Base-by-base conservation (phyloP, 2,113 vertebrate genomes). In the Periophthalmodon schlosseri region DNA sequence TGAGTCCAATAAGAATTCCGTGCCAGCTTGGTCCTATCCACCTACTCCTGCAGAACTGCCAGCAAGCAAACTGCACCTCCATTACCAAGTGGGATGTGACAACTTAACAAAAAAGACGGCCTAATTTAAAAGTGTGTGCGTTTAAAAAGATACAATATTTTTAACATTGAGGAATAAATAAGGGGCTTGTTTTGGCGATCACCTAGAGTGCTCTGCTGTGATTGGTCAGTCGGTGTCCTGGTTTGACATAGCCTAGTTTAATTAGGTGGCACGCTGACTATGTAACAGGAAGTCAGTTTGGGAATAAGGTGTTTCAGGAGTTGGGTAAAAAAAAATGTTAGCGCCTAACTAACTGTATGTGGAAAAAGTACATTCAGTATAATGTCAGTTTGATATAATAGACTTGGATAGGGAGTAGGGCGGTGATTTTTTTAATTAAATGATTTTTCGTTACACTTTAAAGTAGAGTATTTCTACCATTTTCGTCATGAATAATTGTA, bases 71-170 rank as follows among this genome's bases (percentile, higher is more conserved):
- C 57, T 56, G 74, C 69, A 60, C 79, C 82, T 76, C 75, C 82
- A 83, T 87, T 69, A 83, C 36, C 46, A 78, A 79, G 85, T 91
- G 73, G 90, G 88, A 85, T 74, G 90, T 85, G 82, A 81, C 68
- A 79, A 66, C 58, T 81, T 63, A 83, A 75, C 66, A 60, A 81
- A 75, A 57, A 78, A 67, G 24, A 49, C 58, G 4, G 67, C 6
- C 20, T 70, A 68, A 65, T 68, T 0, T 44, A 72, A 68, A 23
- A 21, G 57, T 44, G 16, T 16, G 75, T 68, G 52, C 8, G 10
- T 21, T 56, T 47, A 50, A n/a, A 76, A 75, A 11, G 20, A 66
- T 63, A 16, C 16, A 34, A 1, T 34, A 63, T 34, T 56, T 56
- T n/a, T 56, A 21, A 21, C 20, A 18, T 52, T 13, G 46, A 52